A percentile compares a stretch with the other conserved stretches of the same genome.
phyloP scores from a whole-genome alignment of 2,888 invertebrate genomes.

The Chrysodeixis includens region DNA sequence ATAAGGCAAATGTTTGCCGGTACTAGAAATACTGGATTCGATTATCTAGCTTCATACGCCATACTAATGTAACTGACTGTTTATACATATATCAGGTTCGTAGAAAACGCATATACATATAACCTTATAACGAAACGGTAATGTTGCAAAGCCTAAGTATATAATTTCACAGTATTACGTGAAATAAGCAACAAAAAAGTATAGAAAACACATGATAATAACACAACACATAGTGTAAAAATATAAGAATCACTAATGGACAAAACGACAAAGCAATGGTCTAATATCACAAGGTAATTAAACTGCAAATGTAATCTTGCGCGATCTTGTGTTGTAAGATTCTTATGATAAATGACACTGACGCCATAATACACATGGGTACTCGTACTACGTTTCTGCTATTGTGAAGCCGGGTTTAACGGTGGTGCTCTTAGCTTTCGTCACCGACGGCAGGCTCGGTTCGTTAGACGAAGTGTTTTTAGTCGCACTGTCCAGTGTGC shows the following conservation, averaged over 20 bases:
- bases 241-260: constrained; percentile 33
- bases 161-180: constrained; percentile 25
- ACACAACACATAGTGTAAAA: constrained; percentile 42
- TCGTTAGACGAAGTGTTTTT: constrained; percentile 63
- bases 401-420: constrained; percentile 82
- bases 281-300: constrained; percentile 20
- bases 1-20: neutral
- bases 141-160: constrained; percentile 40
- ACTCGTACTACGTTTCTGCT: constrained; percentile 60
- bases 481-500: constrained; percentile 63
- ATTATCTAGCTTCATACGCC: neutral
- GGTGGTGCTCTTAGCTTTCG: constrained; percentile 75
- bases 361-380: constrained; percentile 33
- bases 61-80: neutral
- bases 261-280: constrained; percentile 22
- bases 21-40: neutral
- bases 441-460: constrained; percentile 67
- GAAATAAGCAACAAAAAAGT: constrained; percentile 33
- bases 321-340: constrained; percentile 29
- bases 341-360: constrained; percentile 45
- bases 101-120: constrained; percentile 46
- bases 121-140: constrained; percentile 36
- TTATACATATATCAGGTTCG: constrained; percentile 26
- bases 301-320: constrained; percentile 21
- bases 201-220: constrained; percentile 20